Conservation (phyloP, 2,113 vertebrate species). For the Pholis gunnellus region DNA sequence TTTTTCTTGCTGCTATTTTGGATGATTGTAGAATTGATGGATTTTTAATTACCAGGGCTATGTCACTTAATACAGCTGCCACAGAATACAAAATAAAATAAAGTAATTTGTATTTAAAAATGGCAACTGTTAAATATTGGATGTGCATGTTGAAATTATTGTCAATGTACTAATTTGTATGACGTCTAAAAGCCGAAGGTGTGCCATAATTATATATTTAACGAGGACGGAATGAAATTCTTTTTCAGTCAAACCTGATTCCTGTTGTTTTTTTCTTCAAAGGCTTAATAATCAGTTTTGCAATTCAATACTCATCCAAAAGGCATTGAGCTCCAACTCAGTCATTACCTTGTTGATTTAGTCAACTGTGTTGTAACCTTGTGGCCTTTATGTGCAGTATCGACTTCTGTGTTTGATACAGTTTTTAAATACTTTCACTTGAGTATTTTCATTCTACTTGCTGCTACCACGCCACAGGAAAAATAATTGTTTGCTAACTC, state of each 20-base stretch:
- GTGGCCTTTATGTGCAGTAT: neutral
- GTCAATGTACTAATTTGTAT: neutral
- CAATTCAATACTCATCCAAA: neutral
- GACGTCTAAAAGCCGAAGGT: neutral
- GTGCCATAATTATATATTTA: conserved; percentile 15
- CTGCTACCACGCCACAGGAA: neutral
- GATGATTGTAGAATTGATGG: neutral
- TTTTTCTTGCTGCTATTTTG: neutral
- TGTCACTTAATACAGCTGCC: neutral
- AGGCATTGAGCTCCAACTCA: too few species aligned
- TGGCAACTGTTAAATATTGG: neutral
- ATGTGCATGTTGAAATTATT: neutral
- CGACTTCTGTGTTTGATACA: neutral
- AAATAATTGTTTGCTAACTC: neutral
- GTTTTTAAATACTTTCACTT: neutral
- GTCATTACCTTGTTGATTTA: neutral
- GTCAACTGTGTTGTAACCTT: too few species aligned
- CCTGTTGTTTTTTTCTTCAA: neutral
- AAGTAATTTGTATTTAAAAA: neutral
- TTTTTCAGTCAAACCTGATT: neutral
- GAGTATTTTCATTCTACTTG: neutral
- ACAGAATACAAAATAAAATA: neutral
- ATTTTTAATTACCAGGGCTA: neutral
- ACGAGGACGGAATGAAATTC: neutral
- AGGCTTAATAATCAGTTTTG: conserved; percentile 8